Evolutionary conservation across 2,888 invertebrate genomes (phyloP).

Genomic region (Hoplodrina ambigua): DNA sequence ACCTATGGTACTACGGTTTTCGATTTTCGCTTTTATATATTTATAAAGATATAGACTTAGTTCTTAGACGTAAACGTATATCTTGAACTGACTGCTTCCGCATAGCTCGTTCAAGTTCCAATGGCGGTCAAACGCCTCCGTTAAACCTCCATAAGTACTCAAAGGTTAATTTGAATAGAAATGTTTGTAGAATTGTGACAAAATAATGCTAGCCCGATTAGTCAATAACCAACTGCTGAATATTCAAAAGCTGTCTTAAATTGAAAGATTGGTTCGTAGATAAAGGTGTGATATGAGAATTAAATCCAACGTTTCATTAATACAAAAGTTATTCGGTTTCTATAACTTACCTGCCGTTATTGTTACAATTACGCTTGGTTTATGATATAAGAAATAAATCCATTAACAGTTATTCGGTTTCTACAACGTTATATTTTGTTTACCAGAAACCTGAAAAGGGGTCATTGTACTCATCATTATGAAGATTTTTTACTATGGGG

Average conservation of each 20-base stretch:
- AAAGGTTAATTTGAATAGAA: slow-evolving; percentile 52
- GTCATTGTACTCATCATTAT: too few species aligned
- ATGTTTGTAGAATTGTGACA: slow-evolving; percentile 51
- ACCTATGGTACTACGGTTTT: too few species aligned
- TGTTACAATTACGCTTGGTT: neutral
- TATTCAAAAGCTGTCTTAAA: slow-evolving; percentile 51
- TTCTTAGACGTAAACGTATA: slow-evolving; percentile 12
- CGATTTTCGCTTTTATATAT: too few species aligned
- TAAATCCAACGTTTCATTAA: slow-evolving; percentile 32
- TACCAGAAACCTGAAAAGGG: too few species aligned
- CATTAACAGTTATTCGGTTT: too few species aligned
- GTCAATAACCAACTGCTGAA: slow-evolving; percentile 51
- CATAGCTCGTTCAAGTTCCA: slow-evolving; percentile 43
- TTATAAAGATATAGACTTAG: neutral
- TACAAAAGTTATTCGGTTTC: slow-evolving; percentile 11
- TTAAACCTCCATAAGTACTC: slow-evolving; percentile 17
- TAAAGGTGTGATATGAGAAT: slow-evolving; percentile 47
- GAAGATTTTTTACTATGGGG: too few species aligned
- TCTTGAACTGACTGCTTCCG: slow-evolving; percentile 45
- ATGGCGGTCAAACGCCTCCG: slow-evolving; percentile 32
- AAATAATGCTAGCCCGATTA: slow-evolving; percentile 48
- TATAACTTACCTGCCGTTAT: neutral
- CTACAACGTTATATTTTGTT: too few species aligned
- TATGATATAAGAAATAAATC: too few species aligned
- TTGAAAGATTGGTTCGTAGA: slow-evolving; percentile 46